phyloP scores from a whole-genome alignment of 1,140 invertebrate genomes.

The Andrena cerasifolii region DNA sequence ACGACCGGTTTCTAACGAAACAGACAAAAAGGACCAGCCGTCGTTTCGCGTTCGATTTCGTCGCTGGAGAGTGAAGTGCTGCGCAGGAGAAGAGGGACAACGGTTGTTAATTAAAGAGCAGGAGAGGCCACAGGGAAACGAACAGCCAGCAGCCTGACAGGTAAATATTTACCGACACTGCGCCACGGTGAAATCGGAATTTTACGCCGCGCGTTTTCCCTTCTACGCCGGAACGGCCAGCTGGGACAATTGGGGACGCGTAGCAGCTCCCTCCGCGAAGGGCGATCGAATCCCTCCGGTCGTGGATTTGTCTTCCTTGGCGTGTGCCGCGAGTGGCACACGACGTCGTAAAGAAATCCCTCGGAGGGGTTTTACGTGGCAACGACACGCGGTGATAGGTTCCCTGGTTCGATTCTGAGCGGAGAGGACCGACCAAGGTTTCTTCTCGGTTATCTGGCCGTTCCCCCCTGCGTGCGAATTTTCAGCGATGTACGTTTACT shows the following conservation, averaged over 20 bases:
- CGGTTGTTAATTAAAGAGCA: constrained; percentile 69
- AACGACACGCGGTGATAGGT: constrained; percentile 10
- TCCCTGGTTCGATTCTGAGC: no score
- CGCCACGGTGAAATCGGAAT: constrained; percentile 48
- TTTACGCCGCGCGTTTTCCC: constrained; percentile 44
- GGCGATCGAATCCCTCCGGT: not conserved
- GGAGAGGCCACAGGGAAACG: constrained; percentile 27
- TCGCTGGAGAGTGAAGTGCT: constrained; percentile 31
- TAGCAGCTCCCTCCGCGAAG: not conserved
- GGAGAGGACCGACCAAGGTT: no score
- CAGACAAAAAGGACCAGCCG: no score
- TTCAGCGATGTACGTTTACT: constrained; percentile 42
- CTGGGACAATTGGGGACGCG: not conserved
- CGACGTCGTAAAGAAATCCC: constrained; percentile 5
- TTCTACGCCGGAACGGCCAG: not conserved
- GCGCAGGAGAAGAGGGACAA: constrained; percentile 41
- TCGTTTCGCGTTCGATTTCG: constrained; percentile 6
- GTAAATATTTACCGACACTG: constrained; percentile 73
- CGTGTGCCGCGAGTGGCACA: not conserved
- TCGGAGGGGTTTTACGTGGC: not conserved
- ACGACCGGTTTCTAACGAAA: not conserved
- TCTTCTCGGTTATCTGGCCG: no score
- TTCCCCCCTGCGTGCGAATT: constrained; percentile 44
- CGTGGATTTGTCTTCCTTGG: not conserved
- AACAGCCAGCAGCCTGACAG: constrained; percentile 61